A percentile compares a stretch with the other conserved stretches of the same genome.
These are phyloP conservation scores for Gymnogyps californianus DNA, from an alignment of 2,113 vertebrate species.

Conservation along the genomic window DNA sequence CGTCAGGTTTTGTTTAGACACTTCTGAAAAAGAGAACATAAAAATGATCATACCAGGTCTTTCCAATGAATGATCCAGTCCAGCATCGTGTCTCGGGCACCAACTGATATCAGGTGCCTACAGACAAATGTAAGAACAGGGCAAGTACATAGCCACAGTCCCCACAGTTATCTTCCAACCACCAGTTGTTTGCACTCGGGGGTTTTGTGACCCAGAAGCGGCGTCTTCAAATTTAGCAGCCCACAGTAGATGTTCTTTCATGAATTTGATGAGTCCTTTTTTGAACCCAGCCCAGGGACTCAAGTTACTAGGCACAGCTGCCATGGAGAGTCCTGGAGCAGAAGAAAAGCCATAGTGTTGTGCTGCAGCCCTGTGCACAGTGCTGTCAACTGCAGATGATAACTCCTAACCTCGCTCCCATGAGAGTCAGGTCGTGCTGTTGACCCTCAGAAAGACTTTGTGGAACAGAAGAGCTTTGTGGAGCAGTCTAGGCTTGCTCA, in stretches of 20 bases:
- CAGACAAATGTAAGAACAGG: neutral
- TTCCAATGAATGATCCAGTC: neutral
- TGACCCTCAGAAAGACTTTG: neutral
- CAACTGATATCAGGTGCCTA: neutral
- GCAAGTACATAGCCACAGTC: neutral
- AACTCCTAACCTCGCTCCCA: neutral
- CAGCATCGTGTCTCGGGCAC: fast-evolving
- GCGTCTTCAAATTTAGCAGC: neutral
- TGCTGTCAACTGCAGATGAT: neutral
- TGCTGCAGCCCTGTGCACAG: neutral
- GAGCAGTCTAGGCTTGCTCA: neutral
- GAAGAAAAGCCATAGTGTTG: neutral
- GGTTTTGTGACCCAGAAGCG: neutral
- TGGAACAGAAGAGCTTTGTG: neutral
- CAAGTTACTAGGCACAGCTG: neutral
- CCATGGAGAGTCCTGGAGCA: neutral
- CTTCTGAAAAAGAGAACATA: neutral
- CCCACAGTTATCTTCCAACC: neutral
- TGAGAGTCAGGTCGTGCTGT: neutral
- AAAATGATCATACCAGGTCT: neutral
- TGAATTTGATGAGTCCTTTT: neutral
- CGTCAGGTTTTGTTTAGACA: neutral
- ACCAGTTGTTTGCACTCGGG: neutral
- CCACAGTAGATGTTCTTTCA: neutral
- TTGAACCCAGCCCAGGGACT: neutral